phyloP scores from a whole-genome alignment of 2,888 invertebrate genomes.

The Monopis laevigella region DNA sequence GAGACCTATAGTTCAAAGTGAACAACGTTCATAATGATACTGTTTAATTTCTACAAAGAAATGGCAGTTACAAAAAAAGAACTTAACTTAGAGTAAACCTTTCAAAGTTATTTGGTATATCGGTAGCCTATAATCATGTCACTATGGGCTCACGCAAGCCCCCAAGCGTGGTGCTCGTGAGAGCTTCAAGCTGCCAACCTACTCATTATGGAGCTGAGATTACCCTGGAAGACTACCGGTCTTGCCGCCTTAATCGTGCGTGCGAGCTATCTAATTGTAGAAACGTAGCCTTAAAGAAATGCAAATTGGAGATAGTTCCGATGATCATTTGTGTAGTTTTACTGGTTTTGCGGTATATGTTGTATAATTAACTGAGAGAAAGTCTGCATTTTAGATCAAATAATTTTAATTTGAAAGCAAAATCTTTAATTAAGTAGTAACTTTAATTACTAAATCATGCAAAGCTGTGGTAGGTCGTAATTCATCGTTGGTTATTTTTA shows the following conservation, averaged over 20 bases:
- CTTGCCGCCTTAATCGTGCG: conserved; percentile 37
- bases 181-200: conserved; percentile 23
- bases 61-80: no score
- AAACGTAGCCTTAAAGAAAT: conserved; percentile 47
- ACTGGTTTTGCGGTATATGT: conserved; percentile 5
- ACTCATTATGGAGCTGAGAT: conserved; percentile 46
- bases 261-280: conserved; percentile 50
- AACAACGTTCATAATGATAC: no score
- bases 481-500: no score
- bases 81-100: no score
- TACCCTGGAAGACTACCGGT: conserved; percentile 46
- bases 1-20: no score
- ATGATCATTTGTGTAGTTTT: conserved; percentile 19
- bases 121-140: conserved; percentile 7
- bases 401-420: no score
- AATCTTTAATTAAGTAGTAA: no score
- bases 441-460: no score
- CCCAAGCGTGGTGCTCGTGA: neutral
- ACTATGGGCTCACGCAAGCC: neutral
- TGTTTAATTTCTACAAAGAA: no score
- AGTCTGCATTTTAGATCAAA: no score
- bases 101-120: no score
- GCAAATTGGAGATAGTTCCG: conserved; percentile 40
- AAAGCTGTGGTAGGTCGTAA: no score
- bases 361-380: conserved; percentile 26